Percentiles rank a stretch among this genome's conserved stretches.
phyloP scores from a whole-genome alignment of 2,888 invertebrate genomes.

The Lochmaea crataegi region DNA sequence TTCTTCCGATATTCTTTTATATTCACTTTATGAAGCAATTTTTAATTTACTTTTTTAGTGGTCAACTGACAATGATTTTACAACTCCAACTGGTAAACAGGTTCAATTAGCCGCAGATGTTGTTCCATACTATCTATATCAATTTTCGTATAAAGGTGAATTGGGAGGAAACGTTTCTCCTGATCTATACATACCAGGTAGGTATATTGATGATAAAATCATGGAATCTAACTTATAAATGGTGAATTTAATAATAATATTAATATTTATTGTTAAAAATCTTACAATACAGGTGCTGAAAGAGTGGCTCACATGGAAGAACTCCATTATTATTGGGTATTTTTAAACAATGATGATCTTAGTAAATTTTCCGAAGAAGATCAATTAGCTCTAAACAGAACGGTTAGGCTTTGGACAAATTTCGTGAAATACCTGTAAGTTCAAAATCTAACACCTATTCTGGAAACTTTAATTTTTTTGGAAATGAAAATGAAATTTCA shows the following conservation, averaged over 20 bases:
- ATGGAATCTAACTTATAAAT: no score
- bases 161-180: constrained; percentile 23
- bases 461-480: no score
- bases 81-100: constrained; percentile 31
- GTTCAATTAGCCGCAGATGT: constrained; percentile 22
- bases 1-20: no score
- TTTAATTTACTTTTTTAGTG: constrained; percentile 12
- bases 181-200: constrained; percentile 23
- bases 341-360: constrained; percentile 23
- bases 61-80: constrained; percentile 25
- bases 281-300: constrained; percentile 19
- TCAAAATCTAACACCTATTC: no score
- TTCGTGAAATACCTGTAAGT: constrained; percentile 34
- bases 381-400: constrained; percentile 15
- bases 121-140: constrained; percentile 26
- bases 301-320: constrained; percentile 35
- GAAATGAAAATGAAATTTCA: not conserved
- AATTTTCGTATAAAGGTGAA: constrained; percentile 32
- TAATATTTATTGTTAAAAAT: no score
- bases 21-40: no score
- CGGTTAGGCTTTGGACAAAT: constrained; percentile 31
- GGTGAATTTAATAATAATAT: no score
- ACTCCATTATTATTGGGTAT: constrained; percentile 31
- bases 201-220: not conserved
- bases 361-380: constrained; percentile 25